A percentile compares a stretch with the other conserved stretches of the same genome.
Conservation (phyloP, 2,888 invertebrate species). For the Parnassius apollo region DNA sequence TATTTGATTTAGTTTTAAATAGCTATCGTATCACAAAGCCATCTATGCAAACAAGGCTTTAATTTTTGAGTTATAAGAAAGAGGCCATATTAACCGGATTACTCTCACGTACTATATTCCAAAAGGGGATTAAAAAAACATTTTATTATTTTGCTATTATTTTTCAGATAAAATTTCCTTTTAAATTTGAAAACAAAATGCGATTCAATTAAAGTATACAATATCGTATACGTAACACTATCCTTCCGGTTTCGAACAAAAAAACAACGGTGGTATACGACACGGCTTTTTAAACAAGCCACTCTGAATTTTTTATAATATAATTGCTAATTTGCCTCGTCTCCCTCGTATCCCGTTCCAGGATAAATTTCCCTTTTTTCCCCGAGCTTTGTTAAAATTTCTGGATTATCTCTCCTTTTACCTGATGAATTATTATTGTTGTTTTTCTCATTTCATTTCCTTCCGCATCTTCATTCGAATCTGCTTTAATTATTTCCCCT, state of each 20-base stretch:
- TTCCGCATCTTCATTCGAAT: conserved; percentile 53
- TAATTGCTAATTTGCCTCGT: conserved; percentile 75
- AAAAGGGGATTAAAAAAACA: too few relatives aligned
- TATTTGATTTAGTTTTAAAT: too few relatives aligned
- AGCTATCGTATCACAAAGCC: too few relatives aligned
- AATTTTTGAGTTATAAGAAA: too few relatives aligned
- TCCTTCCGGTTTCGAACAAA: conserved; percentile 41
- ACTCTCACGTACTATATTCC: too few relatives aligned
- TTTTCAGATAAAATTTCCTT: too few relatives aligned
- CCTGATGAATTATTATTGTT: conserved; percentile 70
- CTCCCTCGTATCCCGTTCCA: conserved; percentile 47
- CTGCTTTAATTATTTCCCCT: conserved; percentile 74
- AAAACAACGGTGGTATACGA: conserved; percentile 52
- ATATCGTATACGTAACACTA: conserved; percentile 24
- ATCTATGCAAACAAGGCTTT: too few relatives aligned
- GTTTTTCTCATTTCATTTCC: conserved; percentile 53
- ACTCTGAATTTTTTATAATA: conserved; percentile 65
- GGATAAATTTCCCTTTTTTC: conserved; percentile 44
- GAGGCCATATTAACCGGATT: too few relatives aligned
- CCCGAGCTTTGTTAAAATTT: conserved; percentile 58
- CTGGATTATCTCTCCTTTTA: conserved; percentile 64
- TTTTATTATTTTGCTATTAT: too few relatives aligned
- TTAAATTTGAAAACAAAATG: conserved; percentile 9
- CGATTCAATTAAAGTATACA: conserved; percentile 25
- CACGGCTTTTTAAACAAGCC: conserved; percentile 58